These are phyloP conservation scores for Otus scops DNA, from an alignment of 2,797 vertebrate genomes.

Conservation along the genomic window DNA sequence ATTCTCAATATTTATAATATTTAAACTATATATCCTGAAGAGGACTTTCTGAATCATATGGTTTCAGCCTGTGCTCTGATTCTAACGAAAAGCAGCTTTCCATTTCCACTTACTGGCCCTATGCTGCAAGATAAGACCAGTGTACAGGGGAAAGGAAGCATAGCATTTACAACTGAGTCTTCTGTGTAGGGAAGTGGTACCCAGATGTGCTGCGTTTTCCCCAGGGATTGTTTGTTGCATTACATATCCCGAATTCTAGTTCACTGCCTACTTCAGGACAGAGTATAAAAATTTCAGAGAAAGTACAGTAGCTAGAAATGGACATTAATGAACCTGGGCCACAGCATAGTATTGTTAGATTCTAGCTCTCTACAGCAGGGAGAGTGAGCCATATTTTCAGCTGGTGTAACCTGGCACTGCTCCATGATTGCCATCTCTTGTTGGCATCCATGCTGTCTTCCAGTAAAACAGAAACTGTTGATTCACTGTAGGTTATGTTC, in stretches of 20 bases:
- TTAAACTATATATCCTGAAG: neutral
- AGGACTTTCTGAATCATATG: neutral
- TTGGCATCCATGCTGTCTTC: neutral
- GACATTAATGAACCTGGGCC: neutral
- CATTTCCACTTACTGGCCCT: neutral
- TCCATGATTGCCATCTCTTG: neutral
- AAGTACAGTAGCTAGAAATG: neutral
- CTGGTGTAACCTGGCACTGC: neutral
- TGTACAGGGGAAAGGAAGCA: fast-evolving
- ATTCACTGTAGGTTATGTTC: neutral
- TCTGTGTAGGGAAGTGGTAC: neutral
- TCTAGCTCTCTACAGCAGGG: neutral
- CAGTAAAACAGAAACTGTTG: neutral
- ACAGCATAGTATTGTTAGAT: neutral
- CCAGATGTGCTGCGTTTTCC: neutral
- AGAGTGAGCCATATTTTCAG: neutral
- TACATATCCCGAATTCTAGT: neutral
- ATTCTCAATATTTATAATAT: neutral
- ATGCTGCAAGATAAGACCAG: neutral
- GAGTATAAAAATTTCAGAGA: neutral
- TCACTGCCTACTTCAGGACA: neutral
- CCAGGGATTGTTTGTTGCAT: neutral
- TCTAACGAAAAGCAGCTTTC: neutral
- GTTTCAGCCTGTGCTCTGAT: neutral
- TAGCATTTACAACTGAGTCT: neutral